Evolutionary conservation across 1,140 invertebrate species (phyloP).

Genomic region (Cyclargus thomasi): DNA sequence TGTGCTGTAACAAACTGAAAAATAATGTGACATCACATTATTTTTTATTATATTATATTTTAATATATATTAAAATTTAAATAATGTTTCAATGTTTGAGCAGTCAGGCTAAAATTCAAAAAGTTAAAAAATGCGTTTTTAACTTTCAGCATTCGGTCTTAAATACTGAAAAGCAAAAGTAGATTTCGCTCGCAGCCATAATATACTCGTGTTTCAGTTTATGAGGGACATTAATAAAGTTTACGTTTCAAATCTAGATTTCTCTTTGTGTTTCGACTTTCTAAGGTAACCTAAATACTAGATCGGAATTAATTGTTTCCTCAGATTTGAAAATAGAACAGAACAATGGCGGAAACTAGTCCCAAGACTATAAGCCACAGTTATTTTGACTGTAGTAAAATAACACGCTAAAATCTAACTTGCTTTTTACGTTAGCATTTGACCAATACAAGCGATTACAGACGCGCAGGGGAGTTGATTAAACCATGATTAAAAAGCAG

Average conservation of each 20-base stretch:
- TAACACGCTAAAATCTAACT: neutral
- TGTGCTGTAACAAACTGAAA: no score
- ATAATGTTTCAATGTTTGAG: no score
- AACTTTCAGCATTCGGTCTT: no score
- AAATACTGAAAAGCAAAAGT: no score
- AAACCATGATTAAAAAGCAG: neutral
- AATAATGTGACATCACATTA: no score
- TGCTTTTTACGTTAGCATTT: no score
- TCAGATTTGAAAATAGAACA: constrained; percentile 35
- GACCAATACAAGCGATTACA: no score
- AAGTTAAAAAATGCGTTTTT: no score
- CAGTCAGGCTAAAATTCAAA: no score
- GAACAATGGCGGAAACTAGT: constrained; percentile 15
- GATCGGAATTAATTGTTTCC: constrained; percentile 35
- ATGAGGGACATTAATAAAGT: constrained; percentile 32
- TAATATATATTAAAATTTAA: no score
- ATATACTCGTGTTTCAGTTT: constrained; percentile 18
- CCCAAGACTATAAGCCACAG: neutral
- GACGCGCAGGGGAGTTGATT: neutral
- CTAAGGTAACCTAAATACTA: constrained; percentile 37
- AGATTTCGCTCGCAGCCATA: neutral
- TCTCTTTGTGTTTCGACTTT: constrained; percentile 36
- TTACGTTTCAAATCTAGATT: constrained; percentile 40
- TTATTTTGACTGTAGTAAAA: neutral
- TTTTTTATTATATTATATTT: no score